These are phyloP conservation scores for Isichthys henryi DNA, from an alignment of 2,113 vertebrate species.

Conservation along the genomic window DNA sequence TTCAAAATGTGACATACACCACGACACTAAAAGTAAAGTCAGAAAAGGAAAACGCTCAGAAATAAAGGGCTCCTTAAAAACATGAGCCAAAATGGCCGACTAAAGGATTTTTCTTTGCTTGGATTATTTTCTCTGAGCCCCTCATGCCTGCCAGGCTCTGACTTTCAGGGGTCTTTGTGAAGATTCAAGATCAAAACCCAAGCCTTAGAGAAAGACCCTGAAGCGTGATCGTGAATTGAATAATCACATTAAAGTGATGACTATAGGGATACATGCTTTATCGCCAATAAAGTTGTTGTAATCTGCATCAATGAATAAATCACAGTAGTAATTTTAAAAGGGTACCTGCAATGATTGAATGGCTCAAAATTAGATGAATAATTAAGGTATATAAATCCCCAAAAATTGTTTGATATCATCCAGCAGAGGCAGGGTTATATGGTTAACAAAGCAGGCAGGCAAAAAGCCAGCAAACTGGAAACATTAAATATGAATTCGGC, in stretches of 20 bases:
- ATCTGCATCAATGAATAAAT: background rate
- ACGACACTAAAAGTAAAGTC: background rate
- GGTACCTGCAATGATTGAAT: background rate
- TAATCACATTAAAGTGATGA: background rate
- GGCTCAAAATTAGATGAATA: background rate
- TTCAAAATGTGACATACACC: background rate
- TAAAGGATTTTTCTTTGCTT: background rate
- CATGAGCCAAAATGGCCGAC: background rate
- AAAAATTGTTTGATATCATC: background rate
- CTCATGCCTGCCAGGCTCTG: background rate
- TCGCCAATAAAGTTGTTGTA: background rate
- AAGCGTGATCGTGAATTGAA: background rate
- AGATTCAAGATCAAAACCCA: conserved; percentile 1
- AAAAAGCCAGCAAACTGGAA: background rate
- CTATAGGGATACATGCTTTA: background rate
- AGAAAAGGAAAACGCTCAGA: background rate
- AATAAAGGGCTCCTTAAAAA: background rate
- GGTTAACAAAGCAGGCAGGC: background rate
- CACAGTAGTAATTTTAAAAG: background rate
- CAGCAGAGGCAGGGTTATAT: background rate
- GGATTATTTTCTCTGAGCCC: background rate
- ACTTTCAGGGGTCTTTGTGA: background rate
- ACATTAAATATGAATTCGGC: background rate
- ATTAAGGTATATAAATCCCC: background rate
- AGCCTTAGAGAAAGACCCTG: background rate